Conservation (phyloP, 2,113 vertebrate genomes). For the Cettia cetti region DNA sequence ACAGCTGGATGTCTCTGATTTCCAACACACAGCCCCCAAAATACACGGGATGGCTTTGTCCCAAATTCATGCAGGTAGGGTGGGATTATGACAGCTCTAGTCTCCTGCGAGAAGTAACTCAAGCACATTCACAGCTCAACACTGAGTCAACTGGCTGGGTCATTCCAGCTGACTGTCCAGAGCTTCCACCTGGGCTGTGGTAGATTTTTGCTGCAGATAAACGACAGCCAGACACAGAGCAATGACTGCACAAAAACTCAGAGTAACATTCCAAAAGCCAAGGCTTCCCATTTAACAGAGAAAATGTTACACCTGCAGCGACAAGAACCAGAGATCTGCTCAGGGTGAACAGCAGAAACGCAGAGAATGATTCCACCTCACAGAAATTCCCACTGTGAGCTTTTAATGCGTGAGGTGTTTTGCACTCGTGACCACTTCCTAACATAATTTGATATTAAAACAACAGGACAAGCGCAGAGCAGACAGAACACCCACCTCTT, state of each 20-base stretch:
- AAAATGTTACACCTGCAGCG: neutral
- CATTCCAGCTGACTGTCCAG: neutral
- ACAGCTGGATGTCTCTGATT: neutral
- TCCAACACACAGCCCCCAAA: neutral
- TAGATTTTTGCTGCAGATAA: neutral
- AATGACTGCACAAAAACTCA: neutral
- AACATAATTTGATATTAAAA: neutral
- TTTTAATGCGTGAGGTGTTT: fast-evolving
- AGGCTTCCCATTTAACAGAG: neutral
- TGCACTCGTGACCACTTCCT: neutral
- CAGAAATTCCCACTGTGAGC: neutral
- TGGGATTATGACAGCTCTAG: neutral
- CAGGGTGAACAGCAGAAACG: neutral
- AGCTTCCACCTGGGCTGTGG: neutral
- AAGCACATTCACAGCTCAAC: neutral
- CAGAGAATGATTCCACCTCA: neutral
- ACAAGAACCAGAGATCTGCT: fast-evolving
- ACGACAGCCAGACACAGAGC: neutral
- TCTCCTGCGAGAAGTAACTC: neutral
- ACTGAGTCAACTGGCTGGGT: neutral
- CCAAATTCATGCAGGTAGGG: neutral
- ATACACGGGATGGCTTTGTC: neutral
- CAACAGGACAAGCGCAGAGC: neutral
- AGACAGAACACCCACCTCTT: conserved; percentile 82
- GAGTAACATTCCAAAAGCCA: neutral